Percentiles rank a stretch among this genome's conserved stretches.
phyloP scores from a whole-genome alignment of 2,888 invertebrate species.

The Hemistola chrysoprasaria region DNA sequence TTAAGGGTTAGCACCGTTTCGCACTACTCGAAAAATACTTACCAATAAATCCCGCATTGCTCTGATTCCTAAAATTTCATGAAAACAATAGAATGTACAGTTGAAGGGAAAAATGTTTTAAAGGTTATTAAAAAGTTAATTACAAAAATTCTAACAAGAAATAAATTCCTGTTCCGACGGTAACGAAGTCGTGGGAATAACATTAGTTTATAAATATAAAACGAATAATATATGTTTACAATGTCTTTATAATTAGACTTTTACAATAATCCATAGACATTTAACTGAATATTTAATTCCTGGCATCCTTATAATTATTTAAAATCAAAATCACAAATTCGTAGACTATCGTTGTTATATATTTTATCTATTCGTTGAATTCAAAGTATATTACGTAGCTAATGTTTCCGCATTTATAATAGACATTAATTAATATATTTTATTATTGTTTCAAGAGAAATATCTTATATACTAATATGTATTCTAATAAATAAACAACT shows the following conservation, averaged over 20 bases:
- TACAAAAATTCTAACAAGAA: too few relatives aligned
- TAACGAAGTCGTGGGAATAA: too few relatives aligned
- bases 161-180: too few relatives aligned
- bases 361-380: conserved; percentile 25
- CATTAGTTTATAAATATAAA: too few relatives aligned
- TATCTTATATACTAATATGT: conserved; percentile 14
- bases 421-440: conserved; percentile 7
- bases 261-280: conserved; percentile 13
- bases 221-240: too few relatives aligned
- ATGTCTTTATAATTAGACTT: conserved; percentile 19
- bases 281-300: conserved; percentile 2
- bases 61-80: too few relatives aligned
- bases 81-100: too few relatives aligned
- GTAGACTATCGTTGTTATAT: conserved; percentile 14
- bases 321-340: conserved; percentile 3
- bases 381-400: conserved; percentile 9
- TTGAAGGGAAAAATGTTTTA: too few relatives aligned
- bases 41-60: too few relatives aligned
- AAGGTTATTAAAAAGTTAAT: too few relatives aligned
- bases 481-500: conserved; percentile 7
- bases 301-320: not conserved
- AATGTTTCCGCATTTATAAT: conserved; percentile 11
- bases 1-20: too few relatives aligned
- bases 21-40: too few relatives aligned
- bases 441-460: conserved; percentile 25